These are phyloP conservation scores for Natrix natrix DNA, from an alignment of 2,797 vertebrate species.

Conservation along the genomic window DNA sequence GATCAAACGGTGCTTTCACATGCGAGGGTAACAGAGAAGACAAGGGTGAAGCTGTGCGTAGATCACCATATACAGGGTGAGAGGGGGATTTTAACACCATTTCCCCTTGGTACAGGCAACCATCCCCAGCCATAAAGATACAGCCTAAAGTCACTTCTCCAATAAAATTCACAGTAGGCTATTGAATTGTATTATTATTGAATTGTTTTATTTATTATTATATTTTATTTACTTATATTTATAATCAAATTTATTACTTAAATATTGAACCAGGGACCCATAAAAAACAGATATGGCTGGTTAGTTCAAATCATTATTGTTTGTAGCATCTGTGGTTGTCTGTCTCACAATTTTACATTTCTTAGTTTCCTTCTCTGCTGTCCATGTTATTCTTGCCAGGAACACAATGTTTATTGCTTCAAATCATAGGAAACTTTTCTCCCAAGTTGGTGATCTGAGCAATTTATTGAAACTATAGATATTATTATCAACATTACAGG, in stretches of 20 bases:
- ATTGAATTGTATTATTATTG: not conserved
- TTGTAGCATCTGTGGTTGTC: not conserved
- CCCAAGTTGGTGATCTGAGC: not conserved
- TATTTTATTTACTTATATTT: not conserved
- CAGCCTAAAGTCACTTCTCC: accelerated
- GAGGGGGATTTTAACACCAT: not conserved
- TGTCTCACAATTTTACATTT: not conserved
- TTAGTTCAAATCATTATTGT: not conserved
- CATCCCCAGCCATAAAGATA: not conserved
- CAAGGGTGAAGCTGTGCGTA: accelerated
- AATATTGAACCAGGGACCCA: not conserved
- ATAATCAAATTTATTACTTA: not conserved
- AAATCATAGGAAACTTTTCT: not conserved
- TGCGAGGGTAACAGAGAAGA: conserved; percentile 20
- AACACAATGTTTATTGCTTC: not conserved
- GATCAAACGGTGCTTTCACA: conserved; percentile 39
- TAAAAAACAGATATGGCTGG: not conserved
- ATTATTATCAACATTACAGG: not conserved
- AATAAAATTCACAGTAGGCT: not conserved
- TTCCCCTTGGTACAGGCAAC: not conserved
- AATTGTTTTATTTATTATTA: not conserved
- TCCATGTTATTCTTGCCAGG: not conserved
- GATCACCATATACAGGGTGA: not conserved
- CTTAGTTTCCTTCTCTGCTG: not conserved
- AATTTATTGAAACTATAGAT: not conserved